Evolutionary conservation across 2,797 vertebrate species (phyloP).

Genomic region (Dicrostonyx torquatus): DNA sequence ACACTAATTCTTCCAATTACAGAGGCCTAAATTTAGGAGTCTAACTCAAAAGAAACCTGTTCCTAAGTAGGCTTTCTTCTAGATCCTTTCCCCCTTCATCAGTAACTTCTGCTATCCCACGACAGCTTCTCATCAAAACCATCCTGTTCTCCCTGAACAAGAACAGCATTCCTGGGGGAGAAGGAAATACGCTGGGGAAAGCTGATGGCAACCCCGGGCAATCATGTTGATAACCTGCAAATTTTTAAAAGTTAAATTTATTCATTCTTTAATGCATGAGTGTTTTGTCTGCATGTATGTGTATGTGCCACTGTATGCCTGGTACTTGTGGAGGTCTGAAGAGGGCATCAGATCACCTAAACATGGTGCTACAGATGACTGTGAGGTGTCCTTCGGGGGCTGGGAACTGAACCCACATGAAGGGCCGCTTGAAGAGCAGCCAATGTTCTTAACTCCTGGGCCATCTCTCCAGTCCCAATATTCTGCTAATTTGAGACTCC

Average conservation of each 20-base stretch:
- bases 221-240: not conserved
- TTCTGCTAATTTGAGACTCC: not conserved
- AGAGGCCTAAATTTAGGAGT: not conserved
- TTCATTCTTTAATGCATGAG: not conserved
- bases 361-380: not conserved
- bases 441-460: not conserved
- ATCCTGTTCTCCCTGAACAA: not conserved
- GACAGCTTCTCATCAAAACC: conserved; percentile 7
- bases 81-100: conserved; percentile 8
- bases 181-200: not conserved
- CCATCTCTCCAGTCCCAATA: not conserved
- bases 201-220: not conserved
- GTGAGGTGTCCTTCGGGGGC: not conserved
- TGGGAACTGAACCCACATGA: not conserved
- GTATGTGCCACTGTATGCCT: too few relatives aligned
- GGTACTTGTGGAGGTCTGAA: not conserved
- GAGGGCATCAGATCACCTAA: too few relatives aligned
- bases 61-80: conserved; percentile 31
- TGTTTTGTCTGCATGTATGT: not conserved
- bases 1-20: conserved; percentile 52
- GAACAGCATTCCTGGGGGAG: not conserved
- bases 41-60: conserved; percentile 27
- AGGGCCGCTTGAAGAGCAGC: not conserved
- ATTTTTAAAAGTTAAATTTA: not conserved
- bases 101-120: not conserved